These are phyloP conservation scores for Pedetes capensis DNA, from an alignment of 2,113 vertebrate genomes.

Conservation along the genomic window DNA sequence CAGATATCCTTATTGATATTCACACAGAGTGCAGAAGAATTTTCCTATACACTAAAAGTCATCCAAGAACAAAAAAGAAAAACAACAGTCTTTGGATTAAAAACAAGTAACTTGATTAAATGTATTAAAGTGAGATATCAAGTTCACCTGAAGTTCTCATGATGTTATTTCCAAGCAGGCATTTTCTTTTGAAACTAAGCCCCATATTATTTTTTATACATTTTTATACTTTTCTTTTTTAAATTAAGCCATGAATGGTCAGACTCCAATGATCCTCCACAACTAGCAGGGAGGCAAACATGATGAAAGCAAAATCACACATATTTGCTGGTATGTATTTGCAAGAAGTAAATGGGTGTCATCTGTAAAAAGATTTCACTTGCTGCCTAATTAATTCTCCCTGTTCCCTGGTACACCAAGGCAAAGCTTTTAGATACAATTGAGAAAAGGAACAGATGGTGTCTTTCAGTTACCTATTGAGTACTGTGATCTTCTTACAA, in stretches of 20 bases:
- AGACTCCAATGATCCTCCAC: slow-evolving; percentile 5
- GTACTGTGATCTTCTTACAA: slow-evolving; percentile 68
- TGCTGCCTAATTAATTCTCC: slow-evolving; percentile 70
- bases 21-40: background rate
- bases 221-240: slow-evolving; percentile 1
- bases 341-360: slow-evolving; percentile 52
- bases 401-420: slow-evolving; percentile 31
- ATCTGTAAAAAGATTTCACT: slow-evolving; percentile 73
- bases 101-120: background rate
- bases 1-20: background rate
- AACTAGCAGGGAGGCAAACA: slow-evolving; percentile 28
- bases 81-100: background rate
- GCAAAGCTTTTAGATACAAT: slow-evolving; percentile 30
- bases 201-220: background rate
- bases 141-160: background rate
- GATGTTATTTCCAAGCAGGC: background rate
- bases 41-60: background rate
- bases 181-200: background rate
- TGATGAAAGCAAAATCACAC: slow-evolving; percentile 16
- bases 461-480: slow-evolving; percentile 53
- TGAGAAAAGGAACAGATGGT: slow-evolving; percentile 45
- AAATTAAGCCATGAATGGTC: too few relatives aligned
- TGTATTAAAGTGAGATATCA: background rate
- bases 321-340: slow-evolving; percentile 19
- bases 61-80: background rate